Percentiles rank a stretch among this genome's conserved stretches.
Conservation (phyloP, 2,113 vertebrate genomes). For the Cariama cristata region DNA sequence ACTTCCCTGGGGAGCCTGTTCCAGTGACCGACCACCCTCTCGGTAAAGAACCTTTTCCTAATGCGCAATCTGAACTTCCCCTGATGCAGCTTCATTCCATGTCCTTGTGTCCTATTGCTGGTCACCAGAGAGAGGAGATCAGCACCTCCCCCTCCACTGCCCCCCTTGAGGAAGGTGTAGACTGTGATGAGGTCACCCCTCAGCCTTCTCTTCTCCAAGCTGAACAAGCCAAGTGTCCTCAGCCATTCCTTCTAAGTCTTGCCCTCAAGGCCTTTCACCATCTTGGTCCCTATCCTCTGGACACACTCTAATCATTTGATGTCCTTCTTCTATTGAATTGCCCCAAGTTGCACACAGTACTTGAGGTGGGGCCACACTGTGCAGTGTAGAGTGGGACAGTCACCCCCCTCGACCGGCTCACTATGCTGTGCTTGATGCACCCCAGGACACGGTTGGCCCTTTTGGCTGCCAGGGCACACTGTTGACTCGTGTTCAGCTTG, state of each 20-base stretch:
- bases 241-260: fast-evolving
- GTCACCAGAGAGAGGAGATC: background rate
- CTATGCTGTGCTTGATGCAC: background rate
- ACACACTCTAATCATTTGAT: background rate
- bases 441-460: no score
- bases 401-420: fast-evolving
- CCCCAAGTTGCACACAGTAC: background rate
- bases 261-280: background rate
- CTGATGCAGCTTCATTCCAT: background rate
- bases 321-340: background rate
- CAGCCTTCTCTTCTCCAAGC: background rate
- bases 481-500: no score
- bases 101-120: background rate
- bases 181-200: background rate
- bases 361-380: background rate
- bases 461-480: no score
- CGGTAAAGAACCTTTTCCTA: no score
- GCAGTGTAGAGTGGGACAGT: background rate
- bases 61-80: no score
- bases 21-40: no score
- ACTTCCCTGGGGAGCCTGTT: no score
- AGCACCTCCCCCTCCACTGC: no score
- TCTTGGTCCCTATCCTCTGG: background rate
- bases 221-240: background rate
- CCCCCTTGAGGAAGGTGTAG: background rate